These are phyloP conservation scores for Neodiprion fabricii DNA, from an alignment of 1,140 invertebrate genomes.

Conservation along the genomic window DNA sequence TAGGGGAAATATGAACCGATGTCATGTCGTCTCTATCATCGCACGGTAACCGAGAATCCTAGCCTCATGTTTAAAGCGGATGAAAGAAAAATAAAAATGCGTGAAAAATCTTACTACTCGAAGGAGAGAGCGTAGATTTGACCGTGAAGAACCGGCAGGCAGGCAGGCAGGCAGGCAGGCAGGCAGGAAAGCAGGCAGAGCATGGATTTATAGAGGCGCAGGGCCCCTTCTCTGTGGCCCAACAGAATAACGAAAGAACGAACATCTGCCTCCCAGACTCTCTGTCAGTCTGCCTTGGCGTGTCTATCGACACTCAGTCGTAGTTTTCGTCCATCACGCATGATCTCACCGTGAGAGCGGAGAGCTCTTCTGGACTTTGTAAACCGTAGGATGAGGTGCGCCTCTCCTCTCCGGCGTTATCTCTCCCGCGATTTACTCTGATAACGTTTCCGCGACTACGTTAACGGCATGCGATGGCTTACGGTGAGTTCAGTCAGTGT, in stretches of 20 bases:
- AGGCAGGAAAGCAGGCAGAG: background rate
- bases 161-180: background rate
- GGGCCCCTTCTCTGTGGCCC: background rate
- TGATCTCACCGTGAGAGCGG: background rate
- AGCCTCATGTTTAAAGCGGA: background rate
- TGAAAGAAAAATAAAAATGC: background rate
- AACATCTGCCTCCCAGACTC: constrained; percentile 4
- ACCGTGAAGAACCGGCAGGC: constrained; percentile 6
- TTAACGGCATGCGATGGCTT: background rate
- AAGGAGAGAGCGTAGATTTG: constrained; percentile 5
- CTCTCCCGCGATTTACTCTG: background rate
- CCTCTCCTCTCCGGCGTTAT: background rate
- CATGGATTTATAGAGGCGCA: background rate
- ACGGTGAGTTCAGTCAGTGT: background rate
- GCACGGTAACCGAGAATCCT: too few species aligned
- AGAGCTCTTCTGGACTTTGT: background rate
- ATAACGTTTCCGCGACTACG: background rate
- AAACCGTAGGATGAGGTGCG: background rate
- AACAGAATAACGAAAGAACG: constrained; percentile 2
- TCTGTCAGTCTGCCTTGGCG: constrained; percentile 4
- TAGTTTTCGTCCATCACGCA: background rate
- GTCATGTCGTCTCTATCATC: too few species aligned
- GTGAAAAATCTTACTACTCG: background rate
- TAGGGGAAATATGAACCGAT: too few species aligned
- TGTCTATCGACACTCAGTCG: background rate